phyloP scores from a whole-genome alignment of 2,113 vertebrate species.

The Sigmodon hispidus region DNA sequence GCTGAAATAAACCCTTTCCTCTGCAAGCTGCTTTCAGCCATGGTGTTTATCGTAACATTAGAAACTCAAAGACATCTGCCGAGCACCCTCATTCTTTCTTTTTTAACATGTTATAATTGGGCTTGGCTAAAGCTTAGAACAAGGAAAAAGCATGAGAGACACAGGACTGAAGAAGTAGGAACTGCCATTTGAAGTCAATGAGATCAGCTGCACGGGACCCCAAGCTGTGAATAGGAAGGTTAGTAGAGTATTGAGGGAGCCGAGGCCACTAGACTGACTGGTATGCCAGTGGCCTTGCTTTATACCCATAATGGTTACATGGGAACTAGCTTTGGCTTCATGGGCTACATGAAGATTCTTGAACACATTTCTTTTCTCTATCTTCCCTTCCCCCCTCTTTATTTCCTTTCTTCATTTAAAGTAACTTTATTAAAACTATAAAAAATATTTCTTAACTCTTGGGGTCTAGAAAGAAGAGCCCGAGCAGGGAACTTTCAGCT shows the following conservation, averaged over 20 bases:
- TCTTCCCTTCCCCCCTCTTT: neutral
- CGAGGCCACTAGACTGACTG: neutral
- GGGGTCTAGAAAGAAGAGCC: neutral
- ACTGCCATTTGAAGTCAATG: neutral
- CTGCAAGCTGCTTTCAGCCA: neutral
- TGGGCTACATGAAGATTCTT: neutral
- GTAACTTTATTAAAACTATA: neutral
- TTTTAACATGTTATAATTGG: neutral
- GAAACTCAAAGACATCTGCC: neutral
- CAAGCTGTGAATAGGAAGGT: conserved; percentile 5
- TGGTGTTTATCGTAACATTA: neutral
- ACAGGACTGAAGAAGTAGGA: neutral
- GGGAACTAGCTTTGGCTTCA: neutral
- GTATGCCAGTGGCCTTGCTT: neutral
- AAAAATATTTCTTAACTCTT: neutral
- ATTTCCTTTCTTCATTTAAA: neutral
- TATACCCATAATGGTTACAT: neutral
- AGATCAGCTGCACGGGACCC: neutral
- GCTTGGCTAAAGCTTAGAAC: neutral
- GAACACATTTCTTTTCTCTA: neutral
- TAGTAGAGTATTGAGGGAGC: neutral
- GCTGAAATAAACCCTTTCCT: neutral
- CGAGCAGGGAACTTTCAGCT: neutral
- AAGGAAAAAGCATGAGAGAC: neutral
- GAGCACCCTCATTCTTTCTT: neutral